phyloP scores from a whole-genome alignment of 92 coral and sea anemone species.

The Umimayanthus chanpuru region DNA sequence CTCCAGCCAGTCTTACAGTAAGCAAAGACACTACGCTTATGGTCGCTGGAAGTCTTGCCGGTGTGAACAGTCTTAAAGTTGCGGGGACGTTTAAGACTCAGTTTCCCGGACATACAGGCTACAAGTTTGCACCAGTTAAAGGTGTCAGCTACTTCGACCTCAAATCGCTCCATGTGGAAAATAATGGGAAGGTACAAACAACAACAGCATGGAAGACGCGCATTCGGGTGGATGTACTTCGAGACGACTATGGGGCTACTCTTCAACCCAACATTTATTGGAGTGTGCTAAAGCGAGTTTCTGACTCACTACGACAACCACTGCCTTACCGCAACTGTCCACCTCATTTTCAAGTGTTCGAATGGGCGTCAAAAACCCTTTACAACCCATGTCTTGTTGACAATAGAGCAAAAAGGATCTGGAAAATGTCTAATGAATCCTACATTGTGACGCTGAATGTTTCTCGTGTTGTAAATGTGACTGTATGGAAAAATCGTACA shows the following conservation, averaged over 20 bases:
- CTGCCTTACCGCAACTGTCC: slow-evolving; percentile 52
- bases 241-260: slow-evolving; percentile 61
- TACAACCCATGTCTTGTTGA: slow-evolving; percentile 60
- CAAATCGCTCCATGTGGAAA: slow-evolving; percentile 46
- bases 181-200: slow-evolving; percentile 52
- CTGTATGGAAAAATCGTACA: slow-evolving; percentile 48
- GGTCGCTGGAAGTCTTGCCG: slow-evolving; percentile 63
- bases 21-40: slow-evolving; percentile 37
- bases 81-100: slow-evolving; percentile 46
- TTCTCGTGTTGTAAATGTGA: slow-evolving; percentile 42
- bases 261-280: slow-evolving; percentile 23
- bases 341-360: slow-evolving; percentile 47
- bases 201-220: slow-evolving; percentile 37
- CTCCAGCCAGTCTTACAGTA: slow-evolving; percentile 51
- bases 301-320: slow-evolving; percentile 21
- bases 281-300: slow-evolving; percentile 13
- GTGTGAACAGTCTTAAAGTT: slow-evolving; percentile 52
- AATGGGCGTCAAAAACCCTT: slow-evolving; percentile 44
- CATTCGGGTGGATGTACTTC: slow-evolving; percentile 34
- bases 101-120: slow-evolving; percentile 73
- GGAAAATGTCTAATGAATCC: slow-evolving; percentile 42
- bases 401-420: slow-evolving; percentile 54
- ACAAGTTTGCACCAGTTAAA: slow-evolving; percentile 39
- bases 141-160: slow-evolving; percentile 48
- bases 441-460: slow-evolving; percentile 52